Evolutionary conservation across 2,113 vertebrate species (phyloP).

Genomic region (Cavia aperea): DNA sequence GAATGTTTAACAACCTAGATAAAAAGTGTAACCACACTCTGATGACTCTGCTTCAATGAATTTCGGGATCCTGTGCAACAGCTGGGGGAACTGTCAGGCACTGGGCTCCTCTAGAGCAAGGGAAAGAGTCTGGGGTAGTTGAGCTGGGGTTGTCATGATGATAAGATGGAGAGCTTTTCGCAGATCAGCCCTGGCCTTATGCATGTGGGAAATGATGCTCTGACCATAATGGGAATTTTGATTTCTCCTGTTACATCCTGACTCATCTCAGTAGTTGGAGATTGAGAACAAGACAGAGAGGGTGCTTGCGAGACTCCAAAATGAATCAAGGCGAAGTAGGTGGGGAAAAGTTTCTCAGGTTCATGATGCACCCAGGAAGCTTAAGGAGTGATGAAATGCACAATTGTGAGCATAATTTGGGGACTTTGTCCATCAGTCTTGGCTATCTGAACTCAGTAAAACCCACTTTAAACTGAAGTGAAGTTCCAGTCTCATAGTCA

Average conservation of each 20-base stretch:
- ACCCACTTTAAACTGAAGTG: not conserved
- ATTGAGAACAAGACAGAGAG: not conserved
- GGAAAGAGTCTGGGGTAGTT: not conserved
- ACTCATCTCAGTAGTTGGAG: not conserved
- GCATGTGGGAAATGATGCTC: not conserved
- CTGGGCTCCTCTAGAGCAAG: not conserved
- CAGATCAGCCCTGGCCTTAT: not conserved
- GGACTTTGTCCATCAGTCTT: not conserved
- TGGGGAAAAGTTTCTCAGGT: not conserved
- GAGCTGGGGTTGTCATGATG: not conserved
- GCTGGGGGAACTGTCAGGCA: not conserved
- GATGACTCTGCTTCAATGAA: not conserved
- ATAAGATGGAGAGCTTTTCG: not conserved
- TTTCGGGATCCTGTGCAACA: not conserved
- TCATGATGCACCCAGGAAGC: not conserved
- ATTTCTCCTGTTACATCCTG: not conserved
- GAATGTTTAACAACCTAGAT: not conserved
- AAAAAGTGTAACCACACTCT: not conserved
- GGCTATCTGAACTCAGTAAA: not conserved
- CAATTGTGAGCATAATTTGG: no score
- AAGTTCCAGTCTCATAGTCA: not conserved
- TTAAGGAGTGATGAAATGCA: no score
- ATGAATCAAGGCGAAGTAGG: no score
- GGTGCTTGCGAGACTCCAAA: not conserved
- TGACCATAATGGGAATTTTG: not conserved